These are phyloP conservation scores for Hemibagrus guttatus DNA, from an alignment of 2,797 vertebrate genomes.

Conservation along the genomic window DNA sequence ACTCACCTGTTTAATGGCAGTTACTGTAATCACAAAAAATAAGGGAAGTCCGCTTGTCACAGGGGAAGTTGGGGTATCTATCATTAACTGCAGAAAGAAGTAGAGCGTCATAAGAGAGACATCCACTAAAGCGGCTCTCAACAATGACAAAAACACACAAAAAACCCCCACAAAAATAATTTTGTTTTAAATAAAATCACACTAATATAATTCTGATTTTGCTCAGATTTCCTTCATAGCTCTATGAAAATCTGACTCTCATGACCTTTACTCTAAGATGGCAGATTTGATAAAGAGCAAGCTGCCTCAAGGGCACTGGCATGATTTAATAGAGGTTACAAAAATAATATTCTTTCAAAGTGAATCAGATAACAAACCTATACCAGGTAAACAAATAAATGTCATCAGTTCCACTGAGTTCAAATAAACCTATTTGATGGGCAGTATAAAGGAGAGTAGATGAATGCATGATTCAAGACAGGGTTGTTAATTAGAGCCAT, in stretches of 20 bases:
- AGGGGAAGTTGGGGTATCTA: conserved; percentile 97
- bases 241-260: background rate
- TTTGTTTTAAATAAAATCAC: background rate
- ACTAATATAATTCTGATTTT: background rate
- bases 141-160: too few species aligned
- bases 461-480: background rate
- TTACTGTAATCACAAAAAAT: conserved; percentile 98
- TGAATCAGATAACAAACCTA: background rate
- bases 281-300: conserved; percentile 5
- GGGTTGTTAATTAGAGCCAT: background rate
- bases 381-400: background rate
- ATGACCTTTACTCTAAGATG: background rate
- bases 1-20: conserved; percentile 97
- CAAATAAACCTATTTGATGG: background rate
- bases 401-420: background rate
- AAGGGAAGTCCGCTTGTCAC: conserved; percentile 97
- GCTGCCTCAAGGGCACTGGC: background rate
- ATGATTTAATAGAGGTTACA: conserved; percentile 32
- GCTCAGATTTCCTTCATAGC: background rate
- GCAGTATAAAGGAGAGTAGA: background rate
- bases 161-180: too few species aligned
- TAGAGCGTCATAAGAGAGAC: conserved; percentile 40
- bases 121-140: background rate
- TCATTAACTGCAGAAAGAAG: conserved; percentile 87
- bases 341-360: conserved; percentile 12